Conservation (phyloP, 2,888 invertebrate species). For the Cryptocheilus praepositus region DNA sequence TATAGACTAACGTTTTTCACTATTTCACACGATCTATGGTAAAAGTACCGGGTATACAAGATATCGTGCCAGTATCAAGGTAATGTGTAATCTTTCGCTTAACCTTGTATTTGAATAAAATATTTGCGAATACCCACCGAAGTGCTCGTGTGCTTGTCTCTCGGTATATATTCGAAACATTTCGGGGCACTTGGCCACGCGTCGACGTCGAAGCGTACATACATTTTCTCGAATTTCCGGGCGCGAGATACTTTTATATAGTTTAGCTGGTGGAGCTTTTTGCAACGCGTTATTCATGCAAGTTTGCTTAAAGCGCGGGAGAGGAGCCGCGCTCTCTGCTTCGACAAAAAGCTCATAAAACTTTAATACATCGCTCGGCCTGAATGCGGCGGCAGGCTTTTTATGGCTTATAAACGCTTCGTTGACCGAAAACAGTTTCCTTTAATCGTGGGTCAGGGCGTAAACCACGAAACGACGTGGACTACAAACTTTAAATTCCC, state of each 20-base stretch:
- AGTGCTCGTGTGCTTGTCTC: no score
- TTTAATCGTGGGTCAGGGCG: conserved; percentile 19
- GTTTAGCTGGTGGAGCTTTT: conserved; percentile 24
- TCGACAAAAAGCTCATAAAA: conserved; percentile 63
- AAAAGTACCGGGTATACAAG: no score
- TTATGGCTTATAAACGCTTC: conserved; percentile 66
- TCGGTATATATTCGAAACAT: no score
- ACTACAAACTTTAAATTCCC: no score
- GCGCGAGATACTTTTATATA: conserved; percentile 14
- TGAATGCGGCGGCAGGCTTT: conserved; percentile 52
- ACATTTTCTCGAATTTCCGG: no score
- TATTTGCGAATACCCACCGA: no score
- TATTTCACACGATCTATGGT: no score
- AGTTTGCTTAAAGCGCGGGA: conserved; percentile 23
- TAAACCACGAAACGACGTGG: no score
- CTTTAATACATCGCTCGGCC: conserved; percentile 68
- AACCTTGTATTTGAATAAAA: no score
- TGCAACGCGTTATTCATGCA: conserved; percentile 13
- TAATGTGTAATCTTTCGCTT: no score
- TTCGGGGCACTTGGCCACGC: not conserved
- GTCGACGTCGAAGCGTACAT: not conserved
- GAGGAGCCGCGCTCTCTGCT: conserved; percentile 24
- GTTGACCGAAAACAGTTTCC: conserved; percentile 67
- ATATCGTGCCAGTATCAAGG: no score
- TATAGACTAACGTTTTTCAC: no score